Conservation (phyloP, 1,140 invertebrate species). For the Battus philenor region DNA sequence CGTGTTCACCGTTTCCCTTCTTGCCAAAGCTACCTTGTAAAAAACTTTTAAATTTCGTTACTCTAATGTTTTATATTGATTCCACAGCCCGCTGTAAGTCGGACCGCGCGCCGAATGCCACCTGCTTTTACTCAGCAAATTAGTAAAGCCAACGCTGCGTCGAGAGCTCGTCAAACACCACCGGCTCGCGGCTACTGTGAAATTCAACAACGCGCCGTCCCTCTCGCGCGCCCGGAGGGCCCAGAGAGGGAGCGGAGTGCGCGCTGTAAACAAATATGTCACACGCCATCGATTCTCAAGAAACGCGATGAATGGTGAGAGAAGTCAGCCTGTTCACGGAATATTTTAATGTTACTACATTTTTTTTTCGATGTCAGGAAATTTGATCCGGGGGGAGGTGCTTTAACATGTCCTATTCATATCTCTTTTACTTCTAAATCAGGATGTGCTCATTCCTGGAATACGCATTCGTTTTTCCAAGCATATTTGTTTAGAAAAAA, state of each 20-base stretch:
- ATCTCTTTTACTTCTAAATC: too few relatives aligned
- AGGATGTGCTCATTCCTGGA: too few relatives aligned
- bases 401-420: too few relatives aligned
- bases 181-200: conserved; percentile 50
- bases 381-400: neutral
- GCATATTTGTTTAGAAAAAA: too few relatives aligned
- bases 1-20: too few relatives aligned
- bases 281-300: conserved; percentile 12
- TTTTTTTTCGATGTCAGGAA: neutral
- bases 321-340: neutral
- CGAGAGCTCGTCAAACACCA: conserved; percentile 34
- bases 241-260: conserved; percentile 20
- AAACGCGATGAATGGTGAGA: conserved; percentile 13
- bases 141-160: conserved; percentile 24
- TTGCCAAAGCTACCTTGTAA: too few relatives aligned
- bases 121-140: conserved; percentile 22
- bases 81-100: too few relatives aligned
- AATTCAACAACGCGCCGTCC: conserved; percentile 37
- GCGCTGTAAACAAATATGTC: conserved; percentile 40
- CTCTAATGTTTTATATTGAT: too few relatives aligned
- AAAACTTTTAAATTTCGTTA: too few relatives aligned
- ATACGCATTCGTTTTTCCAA: too few relatives aligned
- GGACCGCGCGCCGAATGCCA: conserved; percentile 16
- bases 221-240: conserved; percentile 16
- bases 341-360: too few relatives aligned